These are phyloP conservation scores for Lasioglossum baleicum DNA, from an alignment of 1,140 invertebrate species.

Conservation along the genomic window DNA sequence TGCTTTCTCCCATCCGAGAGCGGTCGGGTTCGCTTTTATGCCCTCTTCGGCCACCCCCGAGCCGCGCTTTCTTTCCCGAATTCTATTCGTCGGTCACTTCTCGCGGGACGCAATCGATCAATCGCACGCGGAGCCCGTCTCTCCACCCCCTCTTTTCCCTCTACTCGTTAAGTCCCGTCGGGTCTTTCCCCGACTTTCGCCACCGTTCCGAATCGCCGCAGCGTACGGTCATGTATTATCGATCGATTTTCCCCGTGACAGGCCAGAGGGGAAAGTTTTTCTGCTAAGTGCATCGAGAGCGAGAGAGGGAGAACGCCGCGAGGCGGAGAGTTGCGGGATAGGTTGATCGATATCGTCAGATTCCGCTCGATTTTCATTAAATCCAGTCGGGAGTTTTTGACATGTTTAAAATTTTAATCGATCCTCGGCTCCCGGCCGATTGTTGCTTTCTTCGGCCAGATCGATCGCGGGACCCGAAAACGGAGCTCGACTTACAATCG, in stretches of 20 bases:
- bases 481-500: no score
- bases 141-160: no score
- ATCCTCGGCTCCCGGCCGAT: no score
- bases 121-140: constrained; percentile 30
- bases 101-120: constrained; percentile 29
- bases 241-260: constrained; percentile 24
- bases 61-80: not conserved
- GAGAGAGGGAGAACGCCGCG: not conserved
- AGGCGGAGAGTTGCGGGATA: not conserved
- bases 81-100: not conserved
- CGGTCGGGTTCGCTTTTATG: not conserved
- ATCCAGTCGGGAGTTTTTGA: no score
- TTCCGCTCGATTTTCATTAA: not conserved
- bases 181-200: constrained; percentile 5
- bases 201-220: not conserved
- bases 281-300: not conserved
- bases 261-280: constrained; percentile 19
- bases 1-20: not conserved
- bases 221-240: not conserved
- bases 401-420: no score
- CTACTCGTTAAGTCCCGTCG: constrained; percentile 42
- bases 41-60: not conserved
- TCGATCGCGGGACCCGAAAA: no score
- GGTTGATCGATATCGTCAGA: not conserved
- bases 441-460: no score